phyloP scores from a whole-genome alignment of 2,888 invertebrate species.

The Agrotis segetum region DNA sequence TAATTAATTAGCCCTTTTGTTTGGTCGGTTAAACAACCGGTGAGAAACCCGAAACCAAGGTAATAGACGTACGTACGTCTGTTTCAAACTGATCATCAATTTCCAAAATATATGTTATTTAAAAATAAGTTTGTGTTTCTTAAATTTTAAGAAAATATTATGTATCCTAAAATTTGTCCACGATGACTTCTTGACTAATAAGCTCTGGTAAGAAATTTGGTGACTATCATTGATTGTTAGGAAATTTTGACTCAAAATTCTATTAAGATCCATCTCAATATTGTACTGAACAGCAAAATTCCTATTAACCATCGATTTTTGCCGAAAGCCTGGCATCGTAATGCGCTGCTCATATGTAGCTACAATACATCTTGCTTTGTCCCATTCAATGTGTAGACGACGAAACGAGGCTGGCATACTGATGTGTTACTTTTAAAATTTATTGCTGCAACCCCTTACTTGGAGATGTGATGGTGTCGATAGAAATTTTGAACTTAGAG shows the following conservation, averaged over 20 bases:
- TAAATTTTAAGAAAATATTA: not conserved
- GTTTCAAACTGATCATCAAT: conserved; percentile 27
- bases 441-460: conserved; percentile 79
- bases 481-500: conserved; percentile 30
- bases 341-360: conserved; percentile 74
- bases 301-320: conserved; percentile 65
- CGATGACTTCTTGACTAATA: no score
- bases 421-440: conserved; percentile 88
- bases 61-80: not conserved
- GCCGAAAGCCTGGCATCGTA: conserved; percentile 69
- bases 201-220: not conserved
- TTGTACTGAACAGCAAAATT: conserved; percentile 32
- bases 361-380: conserved; percentile 88
- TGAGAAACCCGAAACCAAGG: conserved; percentile 13
- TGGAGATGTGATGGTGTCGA: conserved; percentile 65
- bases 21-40: not conserved
- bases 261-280: not conserved
- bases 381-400: conserved; percentile 83
- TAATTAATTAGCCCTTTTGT: conserved; percentile 36
- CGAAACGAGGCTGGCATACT: conserved; percentile 86
- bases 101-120: conserved; percentile 11
- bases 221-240: not conserved
- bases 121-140: not conserved
- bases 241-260: not conserved
- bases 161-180: no score